Base-by-base conservation (phyloP, 1,140 invertebrate genomes). In the Scylla paramamosain region DNA sequence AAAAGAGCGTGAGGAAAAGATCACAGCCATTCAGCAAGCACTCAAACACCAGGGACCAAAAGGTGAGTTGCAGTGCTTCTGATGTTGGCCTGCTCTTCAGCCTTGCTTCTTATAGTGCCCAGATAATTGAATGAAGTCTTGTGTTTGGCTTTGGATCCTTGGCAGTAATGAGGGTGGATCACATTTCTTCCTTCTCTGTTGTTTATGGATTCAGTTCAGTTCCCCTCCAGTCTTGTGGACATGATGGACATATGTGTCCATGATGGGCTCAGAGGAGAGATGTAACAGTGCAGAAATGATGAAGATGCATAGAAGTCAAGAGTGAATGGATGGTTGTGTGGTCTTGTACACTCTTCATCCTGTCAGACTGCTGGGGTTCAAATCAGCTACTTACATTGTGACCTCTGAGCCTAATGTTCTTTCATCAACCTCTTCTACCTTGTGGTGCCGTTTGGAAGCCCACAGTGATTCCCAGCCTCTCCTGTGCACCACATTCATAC, bases 1-100 rank as follows among this genome's bases (percentile, higher is more conserved):
- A 93, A 97, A 97, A 59, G 98, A 98, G 96, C 97, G 98, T 31
- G 98, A 98, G 96, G 97, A 98, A 96, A 97, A 97, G 46, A 97
- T 98, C 93, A 97, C 97, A 48, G 97, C 98, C 93, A 97, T 97
- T 14, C 97, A 98, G 93, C 96, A 97, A 46, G 97, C 97, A 14
- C 98, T 96, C 7, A 95, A 95, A 32, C 94, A 95, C 12, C 94
- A 95, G 52, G 91, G 91, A 59, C 94, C 91, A 25, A 95, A 95
- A 92, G 91, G 94, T 95, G 48, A 31, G 45, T 29, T 29, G 8
- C 28, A n/a, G 12, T 77, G 67, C 20, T 77, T 77, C 32, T 39
- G 12, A 32, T 31, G 39, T 82, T 77, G 29, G 14, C n/a, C 32
- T 77, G 48, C 46, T 88, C 25, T 88, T 31, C 16, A 39, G 46